Conservation (phyloP, 1,140 invertebrate species). For the Bombus sibiricus region DNA sequence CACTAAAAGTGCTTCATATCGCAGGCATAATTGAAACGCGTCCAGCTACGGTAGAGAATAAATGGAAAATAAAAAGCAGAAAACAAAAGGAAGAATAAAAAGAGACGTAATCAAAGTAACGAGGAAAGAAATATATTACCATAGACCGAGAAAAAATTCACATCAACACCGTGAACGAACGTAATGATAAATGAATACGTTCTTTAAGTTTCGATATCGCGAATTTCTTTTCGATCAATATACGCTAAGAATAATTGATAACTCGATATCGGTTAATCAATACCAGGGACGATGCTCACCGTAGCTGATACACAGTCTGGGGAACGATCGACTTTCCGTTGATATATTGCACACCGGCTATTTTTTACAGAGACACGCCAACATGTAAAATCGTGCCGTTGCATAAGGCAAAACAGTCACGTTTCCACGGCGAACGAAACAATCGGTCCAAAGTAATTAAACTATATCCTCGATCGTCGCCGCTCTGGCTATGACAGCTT, state of each 20-base stretch:
- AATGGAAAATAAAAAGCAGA: too few relatives aligned
- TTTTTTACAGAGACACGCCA: slow-evolving; percentile 14
- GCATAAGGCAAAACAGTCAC: slow-evolving; percentile 12
- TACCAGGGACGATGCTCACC: neutral
- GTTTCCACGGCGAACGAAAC: neutral
- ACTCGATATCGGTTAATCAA: slow-evolving; percentile 46
- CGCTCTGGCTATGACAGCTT: slow-evolving; percentile 13
- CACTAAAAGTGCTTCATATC: neutral
- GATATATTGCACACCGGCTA: neutral
- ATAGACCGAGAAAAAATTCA: neutral
- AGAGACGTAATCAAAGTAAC: neutral
- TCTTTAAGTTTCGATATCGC: slow-evolving; percentile 15
- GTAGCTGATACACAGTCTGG: neutral
- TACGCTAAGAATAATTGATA: slow-evolving; percentile 41
- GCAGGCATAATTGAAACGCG: neutral
- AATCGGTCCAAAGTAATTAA: slow-evolving; percentile 26
- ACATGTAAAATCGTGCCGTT: slow-evolving; percentile 4
- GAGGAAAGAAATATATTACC: neutral
- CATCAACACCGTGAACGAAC: neutral
- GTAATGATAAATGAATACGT: neutral
- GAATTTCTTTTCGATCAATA: neutral
- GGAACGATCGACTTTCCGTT: neutral
- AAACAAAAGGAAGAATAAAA: too few relatives aligned
- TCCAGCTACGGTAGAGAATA: neutral
- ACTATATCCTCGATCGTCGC: neutral